Conservation (phyloP, 2,113 vertebrate genomes). For the Ctenodactylus gundi region DNA sequence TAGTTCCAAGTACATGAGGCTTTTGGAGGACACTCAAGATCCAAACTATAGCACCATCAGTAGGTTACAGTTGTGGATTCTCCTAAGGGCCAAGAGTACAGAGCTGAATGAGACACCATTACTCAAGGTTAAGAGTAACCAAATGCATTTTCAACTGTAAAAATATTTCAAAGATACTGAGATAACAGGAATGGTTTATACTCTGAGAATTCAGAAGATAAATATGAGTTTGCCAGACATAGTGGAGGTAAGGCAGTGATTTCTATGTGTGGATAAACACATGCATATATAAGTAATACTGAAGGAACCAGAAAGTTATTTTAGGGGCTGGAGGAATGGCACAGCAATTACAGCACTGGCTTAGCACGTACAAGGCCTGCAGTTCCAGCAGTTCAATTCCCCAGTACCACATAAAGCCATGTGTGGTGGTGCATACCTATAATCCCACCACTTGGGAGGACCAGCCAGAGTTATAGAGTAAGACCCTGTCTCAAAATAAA, state of each 20-base stretch:
- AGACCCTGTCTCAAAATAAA: not conserved
- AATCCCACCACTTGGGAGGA: no score
- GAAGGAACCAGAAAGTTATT: not conserved
- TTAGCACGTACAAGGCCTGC: no score
- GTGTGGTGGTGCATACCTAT: no score
- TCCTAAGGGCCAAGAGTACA: not conserved
- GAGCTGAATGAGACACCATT: slow-evolving; percentile 12
- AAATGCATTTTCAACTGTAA: slow-evolving; percentile 25
- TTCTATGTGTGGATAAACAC: not conserved
- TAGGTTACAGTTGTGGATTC: not conserved
- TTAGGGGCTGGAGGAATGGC: not conserved
- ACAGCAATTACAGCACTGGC: no score
- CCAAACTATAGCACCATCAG: no score
- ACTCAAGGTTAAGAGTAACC: not conserved
- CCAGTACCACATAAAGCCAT: no score
- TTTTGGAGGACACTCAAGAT: no score
- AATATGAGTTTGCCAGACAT: not conserved
- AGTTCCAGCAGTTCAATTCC: not conserved
- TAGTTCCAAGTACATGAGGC: no score
- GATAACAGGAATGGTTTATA: not conserved
- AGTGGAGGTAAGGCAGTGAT: not conserved
- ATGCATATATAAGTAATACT: not conserved
- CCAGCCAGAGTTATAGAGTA: not conserved
- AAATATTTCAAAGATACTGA: slow-evolving; percentile 25
- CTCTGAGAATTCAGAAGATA: slow-evolving; percentile 19